Conservation (phyloP, 2,888 invertebrate species). For the Scelioninae gen. 1 region DNA sequence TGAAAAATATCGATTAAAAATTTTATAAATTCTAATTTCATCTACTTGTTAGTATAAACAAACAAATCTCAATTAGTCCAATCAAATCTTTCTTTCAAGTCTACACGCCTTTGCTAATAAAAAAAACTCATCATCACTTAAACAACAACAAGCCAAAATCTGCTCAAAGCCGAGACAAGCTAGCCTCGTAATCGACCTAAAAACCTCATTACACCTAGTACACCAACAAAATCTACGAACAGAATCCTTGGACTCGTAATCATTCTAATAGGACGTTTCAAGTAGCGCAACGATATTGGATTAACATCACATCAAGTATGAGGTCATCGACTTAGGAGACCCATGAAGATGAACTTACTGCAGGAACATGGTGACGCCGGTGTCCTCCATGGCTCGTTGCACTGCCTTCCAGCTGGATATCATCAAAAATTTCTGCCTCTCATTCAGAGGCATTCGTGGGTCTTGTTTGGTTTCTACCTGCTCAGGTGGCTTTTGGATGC, state of each 20-base stretch:
- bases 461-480: slow-evolving; percentile 75
- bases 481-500: slow-evolving; percentile 57
- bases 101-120: too few relatives aligned
- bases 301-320: background rate
- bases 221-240: slow-evolving; percentile 11
- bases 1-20: too few relatives aligned
- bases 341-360: slow-evolving; percentile 88
- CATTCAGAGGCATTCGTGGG: slow-evolving; percentile 88
- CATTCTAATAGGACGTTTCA: slow-evolving; percentile 26
- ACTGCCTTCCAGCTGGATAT: slow-evolving; percentile 96
- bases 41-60: too few relatives aligned
- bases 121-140: background rate
- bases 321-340: slow-evolving; percentile 7
- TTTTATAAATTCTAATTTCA: too few relatives aligned
- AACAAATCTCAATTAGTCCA: too few relatives aligned
- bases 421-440: slow-evolving; percentile 93
- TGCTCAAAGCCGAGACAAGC: background rate
- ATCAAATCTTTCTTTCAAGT: too few relatives aligned
- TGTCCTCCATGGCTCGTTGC: slow-evolving; percentile 93
- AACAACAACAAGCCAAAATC: slow-evolving; percentile 1
- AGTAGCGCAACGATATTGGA: slow-evolving; percentile 1
- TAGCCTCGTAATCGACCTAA: slow-evolving; percentile 27
- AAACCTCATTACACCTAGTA: slow-evolving; percentile 26
- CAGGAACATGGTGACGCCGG: slow-evolving; percentile 95
- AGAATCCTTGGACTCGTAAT: slow-evolving; percentile 12